Evolutionary conservation across 53 echinoderm and acorn worm species (phyloP), one percentile per base, ranked within the genome.

Genomic region (Henricia sp.): DNA sequence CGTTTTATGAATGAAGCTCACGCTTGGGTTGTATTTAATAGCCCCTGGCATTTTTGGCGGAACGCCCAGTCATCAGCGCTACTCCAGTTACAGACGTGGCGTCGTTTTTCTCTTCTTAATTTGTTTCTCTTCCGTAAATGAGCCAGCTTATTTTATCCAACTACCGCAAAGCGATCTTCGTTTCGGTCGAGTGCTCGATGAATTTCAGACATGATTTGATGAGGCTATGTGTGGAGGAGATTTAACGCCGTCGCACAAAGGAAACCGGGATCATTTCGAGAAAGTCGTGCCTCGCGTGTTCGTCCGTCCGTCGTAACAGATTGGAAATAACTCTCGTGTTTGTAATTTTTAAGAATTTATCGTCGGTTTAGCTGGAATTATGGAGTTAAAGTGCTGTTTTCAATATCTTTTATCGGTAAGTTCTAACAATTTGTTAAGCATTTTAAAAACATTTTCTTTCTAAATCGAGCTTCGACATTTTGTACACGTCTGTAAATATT

Each of bases 341-440:
- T n/a, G 62, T 14, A 29, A 60, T 27, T 29, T 19, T 60, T 12
- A 60, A 44, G 6, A 60, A 60, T 60, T 58, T 58, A 17, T 60
- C 21, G 57, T 60, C 17, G 14, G 16, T 56, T 9, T 25, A 4
- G 5, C 14, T 32, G 33, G 33, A 60, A 60, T 9, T 60, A 80
- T 80, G 80, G 80, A 80, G 63, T 80, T 80, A 33, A 80, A 63
- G 80, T 80, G 80, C 50, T 80, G 80, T 50, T 80, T 80, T 26
- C 80, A 80, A 11, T 80, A 80, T 28, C 80, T 80, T 3, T 64
- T 80, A 2, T 64, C 80, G 34, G 80, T 80, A 46, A 80, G 80
- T 63, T 56, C 14, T 21, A 1, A 2, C 28, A 53, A 19, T 17
- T 10, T 6, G 19, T 2, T 25, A 25, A 58, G 29, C 3, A 27